These are phyloP conservation scores for Drosophila triauraria DNA, from an alignment of 1,140 invertebrate species.

Conservation along the genomic window DNA sequence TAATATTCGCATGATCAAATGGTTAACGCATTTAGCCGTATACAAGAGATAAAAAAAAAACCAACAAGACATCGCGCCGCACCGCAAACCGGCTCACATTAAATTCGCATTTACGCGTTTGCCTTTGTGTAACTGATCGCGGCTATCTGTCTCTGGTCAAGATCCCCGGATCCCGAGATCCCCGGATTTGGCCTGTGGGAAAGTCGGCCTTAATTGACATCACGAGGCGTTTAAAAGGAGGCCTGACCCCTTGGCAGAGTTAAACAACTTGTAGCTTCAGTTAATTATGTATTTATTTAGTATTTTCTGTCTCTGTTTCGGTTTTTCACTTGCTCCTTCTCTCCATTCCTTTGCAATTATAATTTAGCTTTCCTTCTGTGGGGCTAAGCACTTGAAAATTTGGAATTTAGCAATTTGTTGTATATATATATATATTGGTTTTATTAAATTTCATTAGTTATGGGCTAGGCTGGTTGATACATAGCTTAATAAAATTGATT, in stretches of 20 bases:
- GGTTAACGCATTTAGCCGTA: conserved; percentile 83
- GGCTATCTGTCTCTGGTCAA: conserved; percentile 14
- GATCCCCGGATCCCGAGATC: conserved; percentile 3
- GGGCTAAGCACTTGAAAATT: conserved; percentile 54
- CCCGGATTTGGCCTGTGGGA: conserved; percentile 56
- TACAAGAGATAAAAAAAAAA: conserved; percentile 43
- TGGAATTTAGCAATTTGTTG: conserved; percentile 30
- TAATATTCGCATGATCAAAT: conserved; percentile 84
- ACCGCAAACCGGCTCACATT: conserved; percentile 71
- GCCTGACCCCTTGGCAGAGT: conserved; percentile 46
- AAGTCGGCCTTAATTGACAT: conserved; percentile 76
- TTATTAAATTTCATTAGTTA: conserved; percentile 76
- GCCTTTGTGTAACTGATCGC: conserved; percentile 74
- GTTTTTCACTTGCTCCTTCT: conserved; percentile 12
- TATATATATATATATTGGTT: conserved; percentile 41
- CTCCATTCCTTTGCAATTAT: conserved; percentile 35
- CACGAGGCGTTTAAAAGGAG: conserved; percentile 56
- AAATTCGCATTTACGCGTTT: conserved; percentile 60
- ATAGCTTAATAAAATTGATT: conserved; percentile 60
- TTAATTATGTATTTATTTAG: conserved; percentile 81
- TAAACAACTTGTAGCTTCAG: conserved; percentile 55
- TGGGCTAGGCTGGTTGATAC: conserved; percentile 63
- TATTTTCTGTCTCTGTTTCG: conserved; percentile 57
- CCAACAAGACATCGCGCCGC: conserved; percentile 63
- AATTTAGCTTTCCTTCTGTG: conserved; percentile 22